Evolutionary conservation across 1,140 invertebrate genomes (phyloP), one percentile per base, ranked within the genome.

Genomic region (Drosophila ironensis): DNA sequence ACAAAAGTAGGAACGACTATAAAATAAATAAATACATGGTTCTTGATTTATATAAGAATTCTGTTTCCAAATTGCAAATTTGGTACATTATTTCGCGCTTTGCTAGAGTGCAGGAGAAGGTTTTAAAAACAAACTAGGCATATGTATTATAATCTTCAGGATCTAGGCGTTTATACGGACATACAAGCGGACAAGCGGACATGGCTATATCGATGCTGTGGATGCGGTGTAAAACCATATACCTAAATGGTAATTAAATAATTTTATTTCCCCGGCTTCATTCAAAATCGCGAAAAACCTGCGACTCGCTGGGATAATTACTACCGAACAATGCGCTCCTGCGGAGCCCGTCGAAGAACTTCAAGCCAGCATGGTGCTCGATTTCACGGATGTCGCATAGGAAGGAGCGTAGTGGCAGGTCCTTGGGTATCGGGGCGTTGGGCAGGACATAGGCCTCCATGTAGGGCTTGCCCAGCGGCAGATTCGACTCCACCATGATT

Each of bases 381-480:
- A 99, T 94, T 44, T 93, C 93, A 66, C 99, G 97, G 22, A 96
- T 93, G 9, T 97, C 95, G 20, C 98, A 96, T 92, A 97, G 89
- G 82, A 96, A 98, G 35, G 92, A 91, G 20, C 92, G 91, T 1
- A 97, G 74, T 1, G 95, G 93, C 1, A 93, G 92, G 14, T 93
- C 91, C 72, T 96, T 93, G 54, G 94, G 93, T 84, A 99, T 95
- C 8, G 92, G 91, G 78, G 94, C 91, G 92, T 99, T 99, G 16
- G 98, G 98, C 93, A 99, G 94, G 0, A 99, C 93, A 91, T 96
- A 99, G 11, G 96, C 93, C 91, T 98, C 96, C 92, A 99, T 93
- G 86, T 98, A 95, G 41, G 96, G 92, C n/a, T 93, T 91, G 5
- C 93, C 93, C 63, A 94, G 92, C 0, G 91, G 38, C n/a, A 73